phyloP scores from a whole-genome alignment of 2,797 vertebrate species.

The Momotus momota region DNA sequence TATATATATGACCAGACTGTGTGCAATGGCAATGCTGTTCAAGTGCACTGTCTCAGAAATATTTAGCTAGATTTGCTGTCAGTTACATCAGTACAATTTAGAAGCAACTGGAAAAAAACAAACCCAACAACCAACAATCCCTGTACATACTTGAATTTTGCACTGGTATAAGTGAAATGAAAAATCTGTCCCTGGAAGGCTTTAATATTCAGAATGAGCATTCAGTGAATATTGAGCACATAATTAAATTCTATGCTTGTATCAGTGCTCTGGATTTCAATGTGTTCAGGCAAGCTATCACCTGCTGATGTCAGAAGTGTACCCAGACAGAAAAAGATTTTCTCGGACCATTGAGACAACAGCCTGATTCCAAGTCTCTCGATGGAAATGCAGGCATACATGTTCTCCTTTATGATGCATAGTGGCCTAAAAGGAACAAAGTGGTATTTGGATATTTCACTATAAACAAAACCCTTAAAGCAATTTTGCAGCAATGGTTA shows the following conservation, averaged over 20 bases:
- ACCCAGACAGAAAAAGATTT: not conserved
- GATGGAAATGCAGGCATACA: fast-evolving
- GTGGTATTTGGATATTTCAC: not conserved
- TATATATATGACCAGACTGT: fast-evolving
- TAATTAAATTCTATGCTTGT: not conserved
- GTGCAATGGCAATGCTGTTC: not conserved
- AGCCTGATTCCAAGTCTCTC: not conserved
- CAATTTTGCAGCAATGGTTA: not conserved
- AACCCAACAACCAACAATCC: not conserved
- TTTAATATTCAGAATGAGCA: not conserved
- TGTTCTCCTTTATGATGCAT: not conserved
- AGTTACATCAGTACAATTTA: not conserved
- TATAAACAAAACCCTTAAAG: not conserved
- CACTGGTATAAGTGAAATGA: not conserved
- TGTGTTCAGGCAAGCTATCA: not conserved
- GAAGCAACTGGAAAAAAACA: not conserved
- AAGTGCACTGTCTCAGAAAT: not conserved
- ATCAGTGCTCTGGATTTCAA: not conserved
- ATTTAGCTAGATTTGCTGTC: not conserved
- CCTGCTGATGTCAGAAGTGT: not conserved
- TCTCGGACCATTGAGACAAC: not conserved
- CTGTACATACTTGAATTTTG: not conserved
- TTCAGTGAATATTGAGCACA: fast-evolving
- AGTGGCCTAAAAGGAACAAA: not conserved
- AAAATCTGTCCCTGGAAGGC: not conserved